These are phyloP conservation scores for Amblyopsis hoosieri DNA, from an alignment of 2,797 vertebrate species.

Conservation along the genomic window DNA sequence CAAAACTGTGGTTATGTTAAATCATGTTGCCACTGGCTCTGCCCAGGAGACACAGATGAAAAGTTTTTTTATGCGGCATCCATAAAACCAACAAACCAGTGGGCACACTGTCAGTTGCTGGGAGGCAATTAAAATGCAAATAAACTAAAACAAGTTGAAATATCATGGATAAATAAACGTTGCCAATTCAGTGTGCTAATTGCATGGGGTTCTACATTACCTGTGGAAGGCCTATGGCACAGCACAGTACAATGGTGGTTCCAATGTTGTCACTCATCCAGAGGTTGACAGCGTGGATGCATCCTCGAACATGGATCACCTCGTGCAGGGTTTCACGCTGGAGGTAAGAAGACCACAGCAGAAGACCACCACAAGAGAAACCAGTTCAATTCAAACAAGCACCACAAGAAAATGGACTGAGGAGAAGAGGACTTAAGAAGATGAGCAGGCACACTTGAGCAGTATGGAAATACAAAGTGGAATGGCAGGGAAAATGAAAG, in stretches of 20 bases:
- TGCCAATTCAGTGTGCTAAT: conserved; percentile 1
- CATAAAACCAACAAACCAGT: conserved; percentile 21
- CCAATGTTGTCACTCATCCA: conserved; percentile 91
- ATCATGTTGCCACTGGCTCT: not conserved
- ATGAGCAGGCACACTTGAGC: no score
- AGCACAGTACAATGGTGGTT: conserved; percentile 82
- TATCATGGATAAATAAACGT: conserved; percentile 2
- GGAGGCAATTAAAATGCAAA: conserved; percentile 43
- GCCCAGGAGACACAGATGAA: not conserved
- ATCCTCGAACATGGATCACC: conserved; percentile 87
- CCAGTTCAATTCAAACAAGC: conserved; percentile 8
- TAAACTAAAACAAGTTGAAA: conserved; percentile 3
- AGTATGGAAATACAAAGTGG: no score
- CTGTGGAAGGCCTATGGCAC: conserved; percentile 87
- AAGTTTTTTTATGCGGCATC: not conserved
- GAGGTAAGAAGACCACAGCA: conserved; percentile 8
- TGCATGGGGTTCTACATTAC: conserved; percentile 60
- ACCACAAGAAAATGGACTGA: conserved; percentile 6
- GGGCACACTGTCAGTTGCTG: not conserved
- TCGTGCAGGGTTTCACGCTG: conserved; percentile 83
- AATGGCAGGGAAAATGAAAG: no score
- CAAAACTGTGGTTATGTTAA: not conserved
- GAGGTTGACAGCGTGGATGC: conserved; percentile 89
- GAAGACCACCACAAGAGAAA: conserved; percentile 12
- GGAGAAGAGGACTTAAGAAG: no score